phyloP scores from a whole-genome alignment of 2,888 invertebrate species.

The Tromatobia lineatoria region DNA sequence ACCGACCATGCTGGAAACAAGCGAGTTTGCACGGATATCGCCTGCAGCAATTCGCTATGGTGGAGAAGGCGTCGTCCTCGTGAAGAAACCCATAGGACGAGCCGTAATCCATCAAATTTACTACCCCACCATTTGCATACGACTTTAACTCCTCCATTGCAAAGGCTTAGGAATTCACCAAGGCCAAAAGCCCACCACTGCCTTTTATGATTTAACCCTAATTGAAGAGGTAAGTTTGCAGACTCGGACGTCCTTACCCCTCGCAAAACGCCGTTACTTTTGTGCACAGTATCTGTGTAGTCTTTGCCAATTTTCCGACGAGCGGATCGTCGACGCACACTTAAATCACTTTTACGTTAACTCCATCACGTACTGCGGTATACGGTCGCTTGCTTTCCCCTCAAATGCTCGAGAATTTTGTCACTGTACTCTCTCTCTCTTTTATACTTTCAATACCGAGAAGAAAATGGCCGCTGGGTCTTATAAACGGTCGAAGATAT shows the following conservation, averaged over 20 bases:
- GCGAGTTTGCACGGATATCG: constrained; percentile 60
- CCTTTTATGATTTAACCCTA: constrained; percentile 83
- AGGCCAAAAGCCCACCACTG: constrained; percentile 73
- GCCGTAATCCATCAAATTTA: constrained; percentile 80
- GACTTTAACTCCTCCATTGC: constrained; percentile 75
- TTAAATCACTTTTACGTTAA: constrained; percentile 46
- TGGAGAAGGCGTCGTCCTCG: constrained; percentile 47
- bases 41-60: constrained; percentile 54
- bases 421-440: constrained; percentile 40
- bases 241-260: constrained; percentile 62
- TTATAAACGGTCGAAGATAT: constrained; percentile 25
- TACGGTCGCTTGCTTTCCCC: constrained; percentile 37
- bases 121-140: constrained; percentile 80
- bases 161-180: constrained; percentile 78
- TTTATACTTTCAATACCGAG: constrained; percentile 51
- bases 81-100: constrained; percentile 72
- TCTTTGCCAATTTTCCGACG: constrained; percentile 64
- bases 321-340: constrained; percentile 30
- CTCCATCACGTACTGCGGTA: constrained; percentile 46
- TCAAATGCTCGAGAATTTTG: constrained; percentile 48
- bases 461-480: constrained; percentile 27
- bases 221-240: constrained; percentile 81
- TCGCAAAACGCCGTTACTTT: constrained; percentile 71
- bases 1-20: constrained; percentile 34
- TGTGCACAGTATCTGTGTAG: constrained; percentile 58